A percentile compares a stretch with the other conserved stretches of the same genome.
phyloP scores from a whole-genome alignment of 2,113 vertebrate species.

The Prionailurus viverrinus region DNA sequence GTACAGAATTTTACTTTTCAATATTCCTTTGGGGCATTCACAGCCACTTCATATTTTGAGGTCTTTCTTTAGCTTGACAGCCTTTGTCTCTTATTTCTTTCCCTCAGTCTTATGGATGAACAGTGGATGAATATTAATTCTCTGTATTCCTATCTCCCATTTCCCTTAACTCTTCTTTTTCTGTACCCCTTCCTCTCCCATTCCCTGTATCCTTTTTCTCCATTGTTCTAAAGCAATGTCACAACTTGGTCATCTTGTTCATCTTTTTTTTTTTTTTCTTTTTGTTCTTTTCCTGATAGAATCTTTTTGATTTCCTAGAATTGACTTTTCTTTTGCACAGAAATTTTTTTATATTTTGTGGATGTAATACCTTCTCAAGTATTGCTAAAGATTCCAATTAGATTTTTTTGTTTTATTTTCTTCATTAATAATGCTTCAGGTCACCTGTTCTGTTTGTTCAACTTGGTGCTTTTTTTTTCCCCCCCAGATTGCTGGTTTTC shows the following conservation, averaged over 20 bases:
- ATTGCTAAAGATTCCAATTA: background rate
- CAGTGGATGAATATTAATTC: background rate
- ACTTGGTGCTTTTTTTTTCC: background rate
- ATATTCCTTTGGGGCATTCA: background rate
- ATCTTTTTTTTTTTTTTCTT: background rate
- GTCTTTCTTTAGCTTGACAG: background rate
- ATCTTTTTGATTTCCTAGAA: constrained; percentile 34
- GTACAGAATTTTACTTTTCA: background rate
- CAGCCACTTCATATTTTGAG: background rate
- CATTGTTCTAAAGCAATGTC: background rate
- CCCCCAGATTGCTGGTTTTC: background rate
- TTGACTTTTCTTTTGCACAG: background rate
- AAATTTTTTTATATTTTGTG: constrained; percentile 21
- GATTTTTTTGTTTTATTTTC: background rate
- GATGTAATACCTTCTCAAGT: background rate
- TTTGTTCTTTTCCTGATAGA: background rate
- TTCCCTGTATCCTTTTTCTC: background rate
- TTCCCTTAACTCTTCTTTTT: background rate
- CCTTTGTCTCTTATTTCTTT: background rate
- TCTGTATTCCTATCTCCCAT: background rate
- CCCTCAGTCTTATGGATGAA: background rate
- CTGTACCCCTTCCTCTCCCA: background rate
- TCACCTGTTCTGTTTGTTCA: background rate
- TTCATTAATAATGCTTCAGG: background rate
- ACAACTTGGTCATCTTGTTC: background rate